These are phyloP conservation scores for Enteromius paludinosus DNA, from an alignment of 2,797 vertebrate species.

Conservation along the genomic window DNA sequence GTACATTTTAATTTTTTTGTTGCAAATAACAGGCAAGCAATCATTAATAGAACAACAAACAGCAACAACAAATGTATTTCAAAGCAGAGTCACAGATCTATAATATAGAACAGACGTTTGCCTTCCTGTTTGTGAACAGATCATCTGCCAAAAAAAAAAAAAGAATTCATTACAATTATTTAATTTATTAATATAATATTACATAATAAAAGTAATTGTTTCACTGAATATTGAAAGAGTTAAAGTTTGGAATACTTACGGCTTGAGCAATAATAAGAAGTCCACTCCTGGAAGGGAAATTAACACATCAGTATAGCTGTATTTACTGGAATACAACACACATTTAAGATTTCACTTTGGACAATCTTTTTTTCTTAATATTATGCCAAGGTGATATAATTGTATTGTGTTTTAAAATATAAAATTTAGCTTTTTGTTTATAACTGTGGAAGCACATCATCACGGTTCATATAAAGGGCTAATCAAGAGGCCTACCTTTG, in stretches of 20 bases:
- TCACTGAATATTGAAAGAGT: neutral
- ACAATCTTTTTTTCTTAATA: neutral
- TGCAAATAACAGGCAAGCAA: too few species aligned
- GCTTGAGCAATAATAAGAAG: neutral
- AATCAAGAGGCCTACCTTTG: neutral
- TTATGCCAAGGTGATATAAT: neutral
- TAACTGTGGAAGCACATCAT: neutral
- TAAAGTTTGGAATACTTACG: conserved; percentile 21
- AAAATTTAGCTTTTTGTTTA: neutral
- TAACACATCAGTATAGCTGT: neutral
- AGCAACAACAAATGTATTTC: neutral
- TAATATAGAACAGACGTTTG: neutral
- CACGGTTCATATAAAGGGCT: neutral
- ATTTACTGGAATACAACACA: neutral
- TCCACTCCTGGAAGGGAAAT: neutral
- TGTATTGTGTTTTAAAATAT: neutral
- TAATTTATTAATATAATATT: neutral
- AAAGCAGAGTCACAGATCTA: neutral
- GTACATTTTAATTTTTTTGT: too few species aligned
- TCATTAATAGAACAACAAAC: too few species aligned
- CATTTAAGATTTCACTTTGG: neutral
- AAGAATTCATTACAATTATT: too few species aligned
- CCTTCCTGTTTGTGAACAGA: fast-evolving
- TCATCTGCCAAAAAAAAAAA: neutral
- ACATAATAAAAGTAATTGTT: neutral